These are phyloP conservation scores for Anisognathus igniventris DNA, from an alignment of 2,797 vertebrate genomes.

Conservation along the genomic window DNA sequence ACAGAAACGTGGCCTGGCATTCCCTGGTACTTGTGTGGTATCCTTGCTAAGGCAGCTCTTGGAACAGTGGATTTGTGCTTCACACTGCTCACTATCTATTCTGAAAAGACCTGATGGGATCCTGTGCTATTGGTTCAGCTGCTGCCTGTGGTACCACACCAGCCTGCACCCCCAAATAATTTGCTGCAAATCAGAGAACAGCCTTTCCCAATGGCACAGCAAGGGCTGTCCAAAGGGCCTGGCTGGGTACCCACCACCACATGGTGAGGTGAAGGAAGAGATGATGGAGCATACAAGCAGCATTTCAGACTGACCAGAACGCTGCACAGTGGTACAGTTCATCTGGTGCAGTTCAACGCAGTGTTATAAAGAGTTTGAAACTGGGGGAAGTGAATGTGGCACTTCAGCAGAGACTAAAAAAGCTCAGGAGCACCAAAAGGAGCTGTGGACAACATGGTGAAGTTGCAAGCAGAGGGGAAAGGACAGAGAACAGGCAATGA, in stretches of 20 bases:
- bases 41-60: neutral
- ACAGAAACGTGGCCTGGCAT: neutral
- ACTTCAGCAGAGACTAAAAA: neutral
- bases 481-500: neutral
- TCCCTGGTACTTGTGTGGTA: neutral
- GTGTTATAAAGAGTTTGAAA: neutral
- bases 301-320: neutral
- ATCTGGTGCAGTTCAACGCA: neutral
- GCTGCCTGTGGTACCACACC: neutral
- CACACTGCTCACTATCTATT: neutral
- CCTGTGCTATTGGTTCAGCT: neutral
- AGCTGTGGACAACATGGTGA: neutral
- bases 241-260: neutral
- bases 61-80: neutral
- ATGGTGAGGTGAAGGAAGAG: neutral
- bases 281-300: neutral
- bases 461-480: neutral
- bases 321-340: neutral
- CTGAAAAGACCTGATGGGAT: neutral
- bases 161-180: neutral
- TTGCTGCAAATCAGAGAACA: neutral
- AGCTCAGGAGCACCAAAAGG: neutral
- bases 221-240: neutral
- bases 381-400: fast-evolving
- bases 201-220: neutral